Evolutionary conservation across 2,888 invertebrate genomes (phyloP).

Genomic region (Neria commutata): DNA sequence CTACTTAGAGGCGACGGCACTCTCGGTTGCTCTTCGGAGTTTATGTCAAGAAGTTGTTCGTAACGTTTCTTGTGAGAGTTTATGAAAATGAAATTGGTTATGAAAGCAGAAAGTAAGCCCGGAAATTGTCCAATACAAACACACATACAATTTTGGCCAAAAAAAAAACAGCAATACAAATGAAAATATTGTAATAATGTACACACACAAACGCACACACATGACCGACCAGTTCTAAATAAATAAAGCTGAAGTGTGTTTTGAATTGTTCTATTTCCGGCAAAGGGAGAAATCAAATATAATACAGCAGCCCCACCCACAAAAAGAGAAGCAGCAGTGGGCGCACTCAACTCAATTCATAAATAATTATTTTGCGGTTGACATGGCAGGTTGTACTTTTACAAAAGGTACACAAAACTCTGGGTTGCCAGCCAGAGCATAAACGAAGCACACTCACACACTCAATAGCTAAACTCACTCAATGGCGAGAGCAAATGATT

Average conservation of each 20-base stretch:
- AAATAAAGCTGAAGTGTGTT: too few relatives aligned
- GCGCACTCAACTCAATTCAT: slow-evolving; percentile 14
- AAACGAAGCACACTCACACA: neutral
- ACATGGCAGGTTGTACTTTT: neutral
- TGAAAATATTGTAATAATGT: too few relatives aligned
- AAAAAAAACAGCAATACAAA: too few relatives aligned
- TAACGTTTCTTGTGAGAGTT: too few relatives aligned
- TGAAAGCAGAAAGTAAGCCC: too few relatives aligned
- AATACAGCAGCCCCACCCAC: neutral
- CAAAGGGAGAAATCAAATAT: slow-evolving; percentile 15
- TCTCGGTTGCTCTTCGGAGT: slow-evolving; percentile 7
- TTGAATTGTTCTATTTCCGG: too few relatives aligned
- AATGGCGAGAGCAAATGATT: slow-evolving; percentile 15
- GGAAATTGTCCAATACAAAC: too few relatives aligned
- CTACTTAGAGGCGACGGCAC: slow-evolving; percentile 3
- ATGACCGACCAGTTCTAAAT: too few relatives aligned
- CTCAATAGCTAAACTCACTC: neutral
- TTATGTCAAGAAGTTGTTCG: neutral
- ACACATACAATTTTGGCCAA: too few relatives aligned
- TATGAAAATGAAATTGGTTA: too few relatives aligned
- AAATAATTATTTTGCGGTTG: slow-evolving; percentile 19
- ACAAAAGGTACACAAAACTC: neutral
- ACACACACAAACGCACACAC: too few relatives aligned
- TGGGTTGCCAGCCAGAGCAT: neutral
- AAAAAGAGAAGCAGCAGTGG: neutral